A percentile compares a stretch with the other conserved stretches of the same genome.
These are phyloP conservation scores for Zapus hudsonius DNA, from an alignment of 2,113 vertebrate species.

Conservation along the genomic window DNA sequence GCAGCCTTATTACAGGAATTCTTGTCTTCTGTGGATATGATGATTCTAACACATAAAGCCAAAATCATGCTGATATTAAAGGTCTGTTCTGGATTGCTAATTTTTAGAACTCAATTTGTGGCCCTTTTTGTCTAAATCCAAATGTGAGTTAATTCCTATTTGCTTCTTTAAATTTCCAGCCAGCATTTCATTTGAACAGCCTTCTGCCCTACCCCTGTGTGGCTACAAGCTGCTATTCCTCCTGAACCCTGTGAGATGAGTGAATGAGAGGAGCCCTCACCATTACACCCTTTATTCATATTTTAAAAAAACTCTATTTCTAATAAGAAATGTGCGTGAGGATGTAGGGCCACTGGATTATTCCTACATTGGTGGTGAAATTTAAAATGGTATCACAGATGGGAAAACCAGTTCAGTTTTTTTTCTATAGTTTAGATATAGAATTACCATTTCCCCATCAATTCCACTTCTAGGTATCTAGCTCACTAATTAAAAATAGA, in stretches of 20 bases:
- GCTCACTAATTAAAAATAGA: not conserved
- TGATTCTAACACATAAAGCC: slow-evolving; percentile 30
- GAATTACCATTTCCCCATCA: not conserved
- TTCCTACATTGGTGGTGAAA: not conserved
- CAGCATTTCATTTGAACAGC: not conserved
- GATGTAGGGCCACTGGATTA: not conserved
- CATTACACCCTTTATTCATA: not conserved
- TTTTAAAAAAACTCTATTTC: not conserved
- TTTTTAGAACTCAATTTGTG: slow-evolving; percentile 45
- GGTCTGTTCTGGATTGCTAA: slow-evolving; percentile 39
- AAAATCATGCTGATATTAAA: slow-evolving; percentile 46
- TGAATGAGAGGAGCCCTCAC: not conserved
- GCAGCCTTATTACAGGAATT: not conserved
- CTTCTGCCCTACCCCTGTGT: not conserved
- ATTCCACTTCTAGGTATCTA: not conserved
- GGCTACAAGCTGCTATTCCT: not conserved
- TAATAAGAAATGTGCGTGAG: not conserved
- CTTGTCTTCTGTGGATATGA: not conserved
- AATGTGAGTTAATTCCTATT: slow-evolving; percentile 32
- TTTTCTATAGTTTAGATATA: not conserved
- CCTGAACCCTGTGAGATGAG: not conserved
- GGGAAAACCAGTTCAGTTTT: not conserved
- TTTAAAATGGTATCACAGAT: not conserved
- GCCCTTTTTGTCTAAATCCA: slow-evolving; percentile 36
- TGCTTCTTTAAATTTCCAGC: slow-evolving; percentile 17